phyloP scores from a whole-genome alignment of 2,888 invertebrate species.

The Microdon myrmicae region DNA sequence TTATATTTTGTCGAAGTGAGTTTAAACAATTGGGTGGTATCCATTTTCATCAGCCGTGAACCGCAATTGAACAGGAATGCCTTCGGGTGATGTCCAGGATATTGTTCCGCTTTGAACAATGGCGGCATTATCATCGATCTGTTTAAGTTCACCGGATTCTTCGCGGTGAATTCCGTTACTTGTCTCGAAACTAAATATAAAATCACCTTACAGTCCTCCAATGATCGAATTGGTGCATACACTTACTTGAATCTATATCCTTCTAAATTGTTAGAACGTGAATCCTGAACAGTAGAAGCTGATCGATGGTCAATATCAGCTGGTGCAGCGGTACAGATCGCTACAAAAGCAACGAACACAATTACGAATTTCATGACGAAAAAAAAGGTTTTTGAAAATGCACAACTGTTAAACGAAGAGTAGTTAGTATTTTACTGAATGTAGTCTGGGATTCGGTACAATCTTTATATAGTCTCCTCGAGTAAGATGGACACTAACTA shows the following conservation, averaged over 20 bases:
- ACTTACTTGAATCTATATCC: too few relatives aligned
- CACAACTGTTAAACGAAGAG: too few relatives aligned
- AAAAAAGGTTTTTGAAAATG: too few relatives aligned
- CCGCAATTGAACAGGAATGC: slow-evolving; percentile 66
- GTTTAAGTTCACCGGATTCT: slow-evolving; percentile 65
- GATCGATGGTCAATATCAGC: slow-evolving; percentile 55
- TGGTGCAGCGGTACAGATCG: slow-evolving; percentile 56
- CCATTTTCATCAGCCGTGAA: slow-evolving; percentile 70
- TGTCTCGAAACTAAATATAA: slow-evolving; percentile 64
- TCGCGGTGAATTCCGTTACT: slow-evolving; percentile 66
- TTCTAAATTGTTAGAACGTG: too few relatives aligned
- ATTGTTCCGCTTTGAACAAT: slow-evolving; percentile 72
- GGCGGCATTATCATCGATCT: slow-evolving; percentile 67
- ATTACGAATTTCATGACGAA: slow-evolving; percentile 61
- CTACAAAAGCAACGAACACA: slow-evolving; percentile 65
- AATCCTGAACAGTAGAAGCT: too few relatives aligned
- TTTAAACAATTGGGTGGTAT: slow-evolving; percentile 69
- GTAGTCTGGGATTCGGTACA: too few relatives aligned
- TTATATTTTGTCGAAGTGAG: too few relatives aligned
- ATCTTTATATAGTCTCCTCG: too few relatives aligned
- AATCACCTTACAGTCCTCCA: too few relatives aligned
- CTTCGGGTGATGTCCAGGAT: slow-evolving; percentile 70
- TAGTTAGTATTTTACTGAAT: too few relatives aligned
- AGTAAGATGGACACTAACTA: too few relatives aligned
- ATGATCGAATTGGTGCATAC: too few relatives aligned